A percentile compares a stretch with the other conserved stretches of the same genome.
Evolutionary conservation across 2,797 vertebrate species (phyloP).

Genomic region (Neosilurus mollespiculum): DNA sequence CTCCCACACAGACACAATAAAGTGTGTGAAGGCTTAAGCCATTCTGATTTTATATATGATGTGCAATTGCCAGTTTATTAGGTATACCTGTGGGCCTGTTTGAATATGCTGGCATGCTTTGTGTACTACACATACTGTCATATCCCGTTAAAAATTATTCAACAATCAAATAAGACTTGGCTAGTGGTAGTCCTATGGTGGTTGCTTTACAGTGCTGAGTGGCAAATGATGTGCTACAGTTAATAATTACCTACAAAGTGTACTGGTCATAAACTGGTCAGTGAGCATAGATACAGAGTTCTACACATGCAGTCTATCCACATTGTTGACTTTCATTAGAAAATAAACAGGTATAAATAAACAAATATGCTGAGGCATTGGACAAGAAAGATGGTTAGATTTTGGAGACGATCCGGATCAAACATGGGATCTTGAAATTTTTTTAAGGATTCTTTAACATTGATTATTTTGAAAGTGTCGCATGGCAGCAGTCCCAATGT

Average conservation of each 20-base stretch:
- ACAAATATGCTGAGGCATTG: too few relatives aligned
- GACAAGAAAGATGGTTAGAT: too few relatives aligned
- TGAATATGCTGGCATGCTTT: not conserved
- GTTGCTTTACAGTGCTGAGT: not conserved
- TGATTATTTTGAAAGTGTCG: too few relatives aligned
- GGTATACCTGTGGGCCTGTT: not conserved
- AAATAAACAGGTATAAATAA: not conserved
- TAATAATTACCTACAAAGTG: not conserved
- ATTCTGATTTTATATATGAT: conserved; percentile 5
- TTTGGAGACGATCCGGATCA: too few relatives aligned
- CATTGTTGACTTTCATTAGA: not conserved
- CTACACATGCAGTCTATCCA: not conserved
- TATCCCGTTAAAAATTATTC: not conserved
- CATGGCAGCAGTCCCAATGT: too few relatives aligned
- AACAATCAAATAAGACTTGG: not conserved
- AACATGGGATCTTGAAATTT: too few relatives aligned
- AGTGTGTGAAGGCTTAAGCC: not conserved
- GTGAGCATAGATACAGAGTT: not conserved
- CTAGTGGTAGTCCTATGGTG: not conserved
- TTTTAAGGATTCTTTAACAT: too few relatives aligned
- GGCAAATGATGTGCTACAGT: not conserved
- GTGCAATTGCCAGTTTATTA: not conserved
- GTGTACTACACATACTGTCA: not conserved
- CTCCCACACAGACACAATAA: not conserved
- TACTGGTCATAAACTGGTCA: not conserved